Percentiles rank a stretch among this genome's conserved stretches.
These are phyloP conservation scores for Pyrgilauda ruficollis DNA, from an alignment of 2,113 vertebrate genomes.

Conservation along the genomic window DNA sequence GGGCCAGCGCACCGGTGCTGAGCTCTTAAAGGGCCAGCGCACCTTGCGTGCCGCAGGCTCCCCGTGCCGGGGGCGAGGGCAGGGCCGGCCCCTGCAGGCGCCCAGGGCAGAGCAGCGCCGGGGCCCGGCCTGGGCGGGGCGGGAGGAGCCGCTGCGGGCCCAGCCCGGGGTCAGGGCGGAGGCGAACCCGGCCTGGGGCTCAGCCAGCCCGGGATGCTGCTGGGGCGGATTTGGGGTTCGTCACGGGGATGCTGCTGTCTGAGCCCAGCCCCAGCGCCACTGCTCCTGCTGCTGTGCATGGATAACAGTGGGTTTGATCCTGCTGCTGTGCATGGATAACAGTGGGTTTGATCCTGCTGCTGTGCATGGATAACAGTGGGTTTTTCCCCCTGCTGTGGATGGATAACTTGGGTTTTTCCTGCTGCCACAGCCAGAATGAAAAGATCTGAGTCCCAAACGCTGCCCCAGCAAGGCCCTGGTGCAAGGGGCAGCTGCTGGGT, in stretches of 20 bases:
- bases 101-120: neutral
- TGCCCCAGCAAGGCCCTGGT: neutral
- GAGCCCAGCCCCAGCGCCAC: fast-evolving
- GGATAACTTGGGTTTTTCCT: fast-evolving
- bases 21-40: no score
- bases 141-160: neutral
- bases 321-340: no score
- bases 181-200: neutral
- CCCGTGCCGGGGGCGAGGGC: neutral
- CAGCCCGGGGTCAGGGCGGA: fast-evolving
- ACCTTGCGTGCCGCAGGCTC: fast-evolving
- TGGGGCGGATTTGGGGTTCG: fast-evolving
- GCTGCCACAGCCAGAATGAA: fast-evolving
- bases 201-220: neutral
- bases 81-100: no score
- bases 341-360: fast-evolving
- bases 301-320: fast-evolving
- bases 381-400: no score
- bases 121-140: neutral
- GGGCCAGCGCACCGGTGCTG: no score
- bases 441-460: fast-evolving
- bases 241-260: fast-evolving
- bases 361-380: fast-evolving
- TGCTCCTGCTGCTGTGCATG: no score
- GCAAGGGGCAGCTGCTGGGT: neutral